Conservation (phyloP, 2,113 vertebrate genomes). For the Leptodactylus fuscus region DNA sequence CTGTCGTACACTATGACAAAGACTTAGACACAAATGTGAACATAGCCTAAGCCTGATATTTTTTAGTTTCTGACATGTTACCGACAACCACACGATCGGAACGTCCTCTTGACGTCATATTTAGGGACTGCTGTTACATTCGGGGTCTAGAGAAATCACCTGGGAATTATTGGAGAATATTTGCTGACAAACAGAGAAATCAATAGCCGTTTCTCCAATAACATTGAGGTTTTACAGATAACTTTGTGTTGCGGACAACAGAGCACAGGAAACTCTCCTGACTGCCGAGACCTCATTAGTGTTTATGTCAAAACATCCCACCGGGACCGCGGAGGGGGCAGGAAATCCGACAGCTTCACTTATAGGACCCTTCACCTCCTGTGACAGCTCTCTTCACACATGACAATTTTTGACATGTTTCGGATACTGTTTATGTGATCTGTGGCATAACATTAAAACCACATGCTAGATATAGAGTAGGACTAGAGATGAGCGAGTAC, state of each 20-base stretch:
- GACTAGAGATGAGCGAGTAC: too few relatives aligned
- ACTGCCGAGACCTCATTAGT: slow-evolving; percentile 55
- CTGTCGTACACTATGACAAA: too few relatives aligned
- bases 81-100: too few relatives aligned
- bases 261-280: slow-evolving; percentile 66
- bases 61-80: too few relatives aligned
- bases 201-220: neutral
- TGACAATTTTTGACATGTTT: neutral
- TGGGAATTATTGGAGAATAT: slow-evolving; percentile 29
- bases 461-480: too few relatives aligned
- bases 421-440: neutral
- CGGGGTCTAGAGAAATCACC: neutral
- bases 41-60: too few relatives aligned
- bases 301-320: slow-evolving; percentile 69
- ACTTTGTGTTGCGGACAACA: slow-evolving; percentile 39
- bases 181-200: slow-evolving; percentile 40
- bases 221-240: neutral
- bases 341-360: slow-evolving; percentile 61
- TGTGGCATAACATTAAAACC: too few relatives aligned
- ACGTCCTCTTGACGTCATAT: too few relatives aligned
- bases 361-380: neutral
- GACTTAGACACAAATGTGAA: too few relatives aligned
- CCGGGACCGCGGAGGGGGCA: slow-evolving; percentile 45
- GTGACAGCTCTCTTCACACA: neutral
- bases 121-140: too few relatives aligned